Evolutionary conservation across 2,797 vertebrate genomes (phyloP).

Genomic region (Pseudochromis fuscus): DNA sequence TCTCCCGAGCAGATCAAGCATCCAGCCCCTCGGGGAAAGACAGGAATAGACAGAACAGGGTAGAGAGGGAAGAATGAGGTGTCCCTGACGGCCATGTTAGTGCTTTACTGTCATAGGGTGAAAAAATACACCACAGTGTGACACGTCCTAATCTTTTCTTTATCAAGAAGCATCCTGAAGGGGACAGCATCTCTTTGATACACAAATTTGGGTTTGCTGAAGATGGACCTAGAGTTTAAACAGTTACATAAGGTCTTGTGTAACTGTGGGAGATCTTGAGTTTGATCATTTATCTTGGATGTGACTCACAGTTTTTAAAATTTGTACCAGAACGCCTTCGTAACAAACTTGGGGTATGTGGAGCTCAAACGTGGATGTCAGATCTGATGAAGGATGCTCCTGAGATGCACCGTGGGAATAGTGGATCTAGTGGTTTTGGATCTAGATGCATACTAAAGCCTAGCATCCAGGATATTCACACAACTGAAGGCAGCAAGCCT

Average conservation of each 20-base stretch:
- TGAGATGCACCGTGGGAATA: background rate
- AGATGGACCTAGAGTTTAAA: background rate
- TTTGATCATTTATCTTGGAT: background rate
- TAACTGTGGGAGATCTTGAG: background rate
- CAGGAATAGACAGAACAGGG: constrained; percentile 49
- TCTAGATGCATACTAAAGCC: too few relatives aligned
- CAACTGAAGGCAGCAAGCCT: background rate
- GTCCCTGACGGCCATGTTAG: constrained; percentile 38
- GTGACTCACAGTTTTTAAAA: background rate
- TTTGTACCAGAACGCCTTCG: background rate
- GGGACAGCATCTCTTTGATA: background rate
- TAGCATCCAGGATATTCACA: background rate
- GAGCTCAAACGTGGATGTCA: background rate
- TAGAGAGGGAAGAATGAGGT: constrained; percentile 10
- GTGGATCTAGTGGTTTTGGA: background rate
- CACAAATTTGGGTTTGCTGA: background rate
- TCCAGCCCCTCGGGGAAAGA: constrained; percentile 22
- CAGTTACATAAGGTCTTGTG: background rate
- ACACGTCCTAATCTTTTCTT: constrained; percentile 22
- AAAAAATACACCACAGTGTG: background rate
- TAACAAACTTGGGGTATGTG: background rate
- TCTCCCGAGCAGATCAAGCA: constrained; percentile 48
- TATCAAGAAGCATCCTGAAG: constrained; percentile 1
- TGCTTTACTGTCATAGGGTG: constrained; percentile 11
- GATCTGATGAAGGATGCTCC: background rate